phyloP scores from a whole-genome alignment of 2,888 invertebrate genomes.

The Entomobrya proxima region DNA sequence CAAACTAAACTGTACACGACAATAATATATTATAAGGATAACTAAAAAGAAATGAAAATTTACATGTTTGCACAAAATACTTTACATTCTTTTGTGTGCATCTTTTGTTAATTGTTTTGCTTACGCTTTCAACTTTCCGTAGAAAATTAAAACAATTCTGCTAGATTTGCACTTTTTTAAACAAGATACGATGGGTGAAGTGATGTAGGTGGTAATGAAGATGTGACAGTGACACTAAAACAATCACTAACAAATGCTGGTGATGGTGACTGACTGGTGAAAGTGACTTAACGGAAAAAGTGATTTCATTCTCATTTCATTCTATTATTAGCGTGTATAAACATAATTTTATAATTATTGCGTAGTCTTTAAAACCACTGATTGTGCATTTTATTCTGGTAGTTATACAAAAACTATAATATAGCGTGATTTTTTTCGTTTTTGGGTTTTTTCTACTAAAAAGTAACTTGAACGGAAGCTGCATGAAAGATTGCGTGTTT shows the following conservation, averaged over 20 bases:
- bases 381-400: neutral
- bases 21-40: neutral
- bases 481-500: constrained; percentile 57
- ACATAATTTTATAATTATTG: neutral
- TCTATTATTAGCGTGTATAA: neutral
- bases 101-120: constrained; percentile 22
- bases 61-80: neutral
- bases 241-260: neutral
- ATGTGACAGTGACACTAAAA: neutral
- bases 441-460: neutral
- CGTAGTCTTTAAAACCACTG: constrained; percentile 22
- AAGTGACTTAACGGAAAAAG: neutral
- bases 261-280: constrained; percentile 1
- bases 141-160: constrained; percentile 26
- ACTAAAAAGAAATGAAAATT: neutral
- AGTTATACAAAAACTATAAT: neutral
- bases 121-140: constrained; percentile 27
- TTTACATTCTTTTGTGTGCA: constrained; percentile 15
- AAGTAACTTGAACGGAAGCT: constrained; percentile 58
- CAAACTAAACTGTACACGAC: neutral
- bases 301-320: neutral
- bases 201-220: neutral
- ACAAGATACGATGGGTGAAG: neutral
- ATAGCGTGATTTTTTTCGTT: neutral
- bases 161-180: constrained; percentile 26